Base-by-base conservation (phyloP, 1,140 invertebrate genomes). In the Dufourea novaeangliae region DNA sequence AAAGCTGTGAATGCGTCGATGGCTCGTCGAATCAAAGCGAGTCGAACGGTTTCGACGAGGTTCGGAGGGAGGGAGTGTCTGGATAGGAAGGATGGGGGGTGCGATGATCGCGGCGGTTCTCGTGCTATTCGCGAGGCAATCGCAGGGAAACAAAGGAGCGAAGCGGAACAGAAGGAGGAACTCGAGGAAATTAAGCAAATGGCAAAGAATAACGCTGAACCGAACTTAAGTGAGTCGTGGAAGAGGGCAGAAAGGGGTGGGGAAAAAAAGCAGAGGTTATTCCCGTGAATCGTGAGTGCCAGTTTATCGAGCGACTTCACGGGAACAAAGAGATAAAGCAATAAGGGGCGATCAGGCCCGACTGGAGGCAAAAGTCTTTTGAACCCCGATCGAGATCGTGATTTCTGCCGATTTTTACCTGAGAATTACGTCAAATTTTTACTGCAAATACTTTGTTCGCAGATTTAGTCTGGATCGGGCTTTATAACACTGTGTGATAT, bases 261-360 rank as follows among this genome's bases (percentile, higher is more conserved):
- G 46, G 27, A 37, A 39, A 61, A 37, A 72, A 14, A 29, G 29
- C 34, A 54, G 63, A 34, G n/a, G n/a, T n/a, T n/a, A 63, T 62
- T 62, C 29, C 20, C 17, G 20, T 0, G 67, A 39, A 52, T 41
- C 52, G 56, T 29, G 46, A 69, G 57, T 46, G 77, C n/a, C 52
- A 56, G 50, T 67, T 79, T 61, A 79, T 79, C 72, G 78, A 54
- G 54, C 56, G 46, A 52, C 37, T 76, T 79, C 69, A 75, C 72
- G 54, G 64, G 78, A 76, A 63, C 72, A 79, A 63, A 54, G 57
- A 61, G 72, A 63, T 56, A 46, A 76, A 63, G 64, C 46, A 63
- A 69, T 62, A 63, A 79, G 44, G 14, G 25, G n/a, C n/a, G 46
- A 22, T 27, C 54, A 25, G 46, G 27, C 6, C 2, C 46, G 44